phyloP scores from a whole-genome alignment of 1,140 invertebrate species.

The Tetragonula clypearis region DNA sequence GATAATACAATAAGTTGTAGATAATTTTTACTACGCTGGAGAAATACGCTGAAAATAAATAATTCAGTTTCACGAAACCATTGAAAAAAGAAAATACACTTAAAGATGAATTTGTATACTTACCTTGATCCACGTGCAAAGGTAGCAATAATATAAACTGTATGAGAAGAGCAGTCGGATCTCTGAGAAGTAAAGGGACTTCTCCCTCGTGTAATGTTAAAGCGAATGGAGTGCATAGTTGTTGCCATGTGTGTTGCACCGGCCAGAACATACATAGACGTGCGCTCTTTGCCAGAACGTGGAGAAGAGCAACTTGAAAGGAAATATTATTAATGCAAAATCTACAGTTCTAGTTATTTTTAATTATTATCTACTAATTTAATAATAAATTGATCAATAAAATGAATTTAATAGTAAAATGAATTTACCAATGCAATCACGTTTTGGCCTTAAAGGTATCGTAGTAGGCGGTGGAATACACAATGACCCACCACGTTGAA shows the following conservation, averaged over 20 bases:
- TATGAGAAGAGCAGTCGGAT: conserved; percentile 91
- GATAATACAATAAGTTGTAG: conserved; percentile 94
- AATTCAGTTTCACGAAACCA: neutral
- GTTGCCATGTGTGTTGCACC: conserved; percentile 85
- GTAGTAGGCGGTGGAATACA: conserved; percentile 82
- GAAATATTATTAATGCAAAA: conserved; percentile 43
- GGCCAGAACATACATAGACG: conserved; percentile 86
- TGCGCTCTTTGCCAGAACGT: conserved; percentile 93
- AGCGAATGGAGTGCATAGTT: conserved; percentile 78
- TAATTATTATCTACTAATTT: neutral
- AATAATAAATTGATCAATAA: no score
- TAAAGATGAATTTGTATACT: conserved; percentile 69
- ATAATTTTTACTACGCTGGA: conserved; percentile 91
- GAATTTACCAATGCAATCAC: conserved; percentile 91
- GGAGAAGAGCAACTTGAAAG: conserved; percentile 90
- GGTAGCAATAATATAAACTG: conserved; percentile 94
- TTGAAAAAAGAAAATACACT: no score
- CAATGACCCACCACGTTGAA: conserved; percentile 91
- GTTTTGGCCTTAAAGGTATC: conserved; percentile 87
- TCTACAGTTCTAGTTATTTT: neutral
- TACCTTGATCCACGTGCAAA: conserved; percentile 92
- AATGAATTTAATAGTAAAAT: neutral
- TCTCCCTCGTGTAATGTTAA: conserved; percentile 83
- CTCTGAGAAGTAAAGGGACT: conserved; percentile 92
- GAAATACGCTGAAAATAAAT: conserved; percentile 88